phyloP scores from a whole-genome alignment of 2,888 invertebrate genomes.

The Cepaea hortensis region DNA sequence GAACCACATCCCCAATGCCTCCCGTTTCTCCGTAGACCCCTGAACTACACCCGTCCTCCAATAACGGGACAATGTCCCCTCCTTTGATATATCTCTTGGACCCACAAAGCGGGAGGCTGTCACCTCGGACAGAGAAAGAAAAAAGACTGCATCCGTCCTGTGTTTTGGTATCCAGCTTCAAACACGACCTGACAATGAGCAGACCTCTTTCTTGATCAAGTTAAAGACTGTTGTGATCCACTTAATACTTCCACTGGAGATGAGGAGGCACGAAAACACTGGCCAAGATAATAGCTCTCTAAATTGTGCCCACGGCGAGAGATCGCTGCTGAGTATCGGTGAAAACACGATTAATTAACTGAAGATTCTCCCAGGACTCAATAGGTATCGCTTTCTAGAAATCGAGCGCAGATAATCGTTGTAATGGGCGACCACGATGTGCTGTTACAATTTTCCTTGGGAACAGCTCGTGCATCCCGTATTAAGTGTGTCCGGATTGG shows the following conservation, averaged over 20 bases:
- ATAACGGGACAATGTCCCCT: no score
- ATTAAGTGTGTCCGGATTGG: background rate
- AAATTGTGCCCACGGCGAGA: conserved; percentile 5
- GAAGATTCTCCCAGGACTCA: background rate
- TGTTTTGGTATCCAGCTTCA: background rate
- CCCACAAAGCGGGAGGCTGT: background rate
- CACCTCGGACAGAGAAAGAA: background rate
- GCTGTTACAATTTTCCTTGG: background rate
- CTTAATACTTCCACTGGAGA: background rate
- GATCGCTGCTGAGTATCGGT: conserved; percentile 3
- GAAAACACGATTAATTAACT: conserved; percentile 25
- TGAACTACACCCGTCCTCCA: no score
- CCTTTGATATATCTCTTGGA: background rate
- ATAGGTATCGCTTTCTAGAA: background rate
- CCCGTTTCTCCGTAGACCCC: no score
- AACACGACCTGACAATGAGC: conserved; percentile 13
- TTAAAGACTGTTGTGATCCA: background rate
- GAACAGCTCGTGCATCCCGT: background rate
- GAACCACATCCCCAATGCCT: no score
- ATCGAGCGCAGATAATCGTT: conserved; percentile 20
- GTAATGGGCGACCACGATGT: background rate
- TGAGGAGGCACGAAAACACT: no score
- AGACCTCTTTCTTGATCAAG: background rate
- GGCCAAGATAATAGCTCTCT: background rate
- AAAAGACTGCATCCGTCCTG: background rate